Base-by-base conservation (phyloP, 2,113 vertebrate genomes). In the Pelvicachromis taeniatus region DNA sequence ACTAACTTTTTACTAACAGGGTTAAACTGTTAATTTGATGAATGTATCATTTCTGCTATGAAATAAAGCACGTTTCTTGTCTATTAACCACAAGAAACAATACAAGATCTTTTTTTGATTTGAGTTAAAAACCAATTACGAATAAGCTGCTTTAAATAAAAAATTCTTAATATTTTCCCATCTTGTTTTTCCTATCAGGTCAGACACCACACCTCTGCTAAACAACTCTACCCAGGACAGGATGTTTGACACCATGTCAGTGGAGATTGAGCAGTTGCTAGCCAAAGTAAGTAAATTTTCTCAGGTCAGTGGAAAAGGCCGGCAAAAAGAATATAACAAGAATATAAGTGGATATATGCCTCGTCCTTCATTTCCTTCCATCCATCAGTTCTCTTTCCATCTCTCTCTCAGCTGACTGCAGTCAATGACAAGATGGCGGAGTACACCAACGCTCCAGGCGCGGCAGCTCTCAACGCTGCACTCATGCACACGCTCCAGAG, bases 201-300 rank as follows among this genome's bases (percentile, higher is more conserved):
- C 98, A 31, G 99, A 99, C 90, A 99, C 98, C 70, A 98, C 98
- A 23, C 99, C 99, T 1, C 96, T 99, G 31, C 94, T 99, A 78
- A 99, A 98, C 95, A 99, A 99, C 92, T 99, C 98, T 6, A 99
- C 97, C 88, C 99, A 99, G 95, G 98, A 99, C 96, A 97, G 98
- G 91, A 99, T 99, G 99, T 99, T 99, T 96, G 99, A 99, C 93
- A 98, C 98, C 40, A 99, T 99, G 98, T 98, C 99, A 14, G 98
- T 99, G 91, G 99, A 99, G 93, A 98, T 99, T 82, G 99, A 99
- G 84, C 99, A 99, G 29, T 97, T 99, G 31, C 94, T 99, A 93
- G 97, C 97, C 61, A 99, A 98, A 96, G 99, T 99, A 94, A 97
- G 92, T 89, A 0, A 54, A 81, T 61, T 56, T 21, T 84, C 38